Base-by-base conservation (phyloP, 2,797 vertebrate species). In the Chaetophractus vellerosus region DNA sequence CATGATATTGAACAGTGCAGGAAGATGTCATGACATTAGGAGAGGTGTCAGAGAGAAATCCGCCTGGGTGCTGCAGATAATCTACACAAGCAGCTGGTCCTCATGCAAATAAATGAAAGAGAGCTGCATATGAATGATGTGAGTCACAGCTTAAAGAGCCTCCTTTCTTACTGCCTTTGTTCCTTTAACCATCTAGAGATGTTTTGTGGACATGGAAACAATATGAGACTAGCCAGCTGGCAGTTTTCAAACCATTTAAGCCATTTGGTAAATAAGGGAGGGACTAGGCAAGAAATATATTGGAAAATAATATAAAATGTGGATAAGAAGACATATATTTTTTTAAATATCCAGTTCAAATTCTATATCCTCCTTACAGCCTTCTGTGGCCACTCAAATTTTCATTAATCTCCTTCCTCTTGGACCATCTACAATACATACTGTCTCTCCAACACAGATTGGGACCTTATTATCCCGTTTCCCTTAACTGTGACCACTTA, bases 41-140 rank as follows among this genome's bases (percentile, higher is more conserved):
- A 82, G 8, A 41, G 10, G 15, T 1, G 7, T 55, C 31, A 88
- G 79, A 93, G 36, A 87, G 83, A 89, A 91, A 71, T 6, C 61
- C 91, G 59, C 38, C 19, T 52, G 75, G 55, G 24, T 66, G 95
- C 36, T 72, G 71, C 83, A 95, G 33, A 72, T 55, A 90, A 72
- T 61, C 10, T 50, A 87, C 59, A 90, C 75, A 57, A 15, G 69
- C 50, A 96, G 45, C 48, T 45, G 6, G 45, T 81, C 36, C 19
- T 90, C 24, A 12, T 61, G 12, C 12, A 71, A 45, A 76, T 66
- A 64, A 95, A 1, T 91, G 59, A 83, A 95, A 86, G 75, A 64
- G n/a, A 89, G 19, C 3, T 75, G 21, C 33, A 8, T 31, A 41
- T n/a, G 69, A 12, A 0, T 87, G 18, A 86, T 61, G 72, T 21